Conservation (phyloP, 2,888 invertebrate genomes). For the Dolichomitus sp. region DNA sequence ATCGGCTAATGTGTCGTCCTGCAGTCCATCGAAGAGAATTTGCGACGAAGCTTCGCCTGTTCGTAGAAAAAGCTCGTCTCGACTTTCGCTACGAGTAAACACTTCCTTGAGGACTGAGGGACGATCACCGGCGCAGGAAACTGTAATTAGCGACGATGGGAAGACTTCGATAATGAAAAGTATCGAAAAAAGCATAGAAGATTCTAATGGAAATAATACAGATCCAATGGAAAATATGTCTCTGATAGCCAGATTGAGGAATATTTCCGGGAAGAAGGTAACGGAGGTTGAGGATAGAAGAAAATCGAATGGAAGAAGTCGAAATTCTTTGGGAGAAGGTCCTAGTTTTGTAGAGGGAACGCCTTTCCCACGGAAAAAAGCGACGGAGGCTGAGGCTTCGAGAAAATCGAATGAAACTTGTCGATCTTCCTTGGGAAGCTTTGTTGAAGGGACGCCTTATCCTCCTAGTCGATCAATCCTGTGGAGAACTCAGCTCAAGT, state of each 20-base stretch:
- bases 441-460: slow-evolving; percentile 77
- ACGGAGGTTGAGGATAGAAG: background rate
- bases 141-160: background rate
- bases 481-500: slow-evolving; percentile 69
- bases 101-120: slow-evolving; percentile 46
- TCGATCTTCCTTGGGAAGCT: slow-evolving; percentile 50
- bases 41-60: background rate
- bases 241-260: slow-evolving; percentile 71
- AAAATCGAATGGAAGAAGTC: slow-evolving; percentile 16
- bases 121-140: background rate
- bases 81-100: slow-evolving; percentile 61
- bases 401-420: slow-evolving; percentile 12
- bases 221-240: slow-evolving; percentile 68
- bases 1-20: slow-evolving; percentile 68
- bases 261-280: slow-evolving; percentile 60
- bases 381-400: background rate
- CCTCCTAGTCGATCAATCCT: slow-evolving; percentile 74
- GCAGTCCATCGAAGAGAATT: background rate
- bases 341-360: slow-evolving; percentile 75
- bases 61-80: background rate
- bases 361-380: slow-evolving; percentile 71
- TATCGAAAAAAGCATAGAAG: background rate
- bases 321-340: slow-evolving; percentile 7
- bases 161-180: background rate
- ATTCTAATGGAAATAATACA: slow-evolving; percentile 15